Evolutionary conservation across 1,140 invertebrate genomes (phyloP).

Genomic region (Philaenus spumarius): DNA sequence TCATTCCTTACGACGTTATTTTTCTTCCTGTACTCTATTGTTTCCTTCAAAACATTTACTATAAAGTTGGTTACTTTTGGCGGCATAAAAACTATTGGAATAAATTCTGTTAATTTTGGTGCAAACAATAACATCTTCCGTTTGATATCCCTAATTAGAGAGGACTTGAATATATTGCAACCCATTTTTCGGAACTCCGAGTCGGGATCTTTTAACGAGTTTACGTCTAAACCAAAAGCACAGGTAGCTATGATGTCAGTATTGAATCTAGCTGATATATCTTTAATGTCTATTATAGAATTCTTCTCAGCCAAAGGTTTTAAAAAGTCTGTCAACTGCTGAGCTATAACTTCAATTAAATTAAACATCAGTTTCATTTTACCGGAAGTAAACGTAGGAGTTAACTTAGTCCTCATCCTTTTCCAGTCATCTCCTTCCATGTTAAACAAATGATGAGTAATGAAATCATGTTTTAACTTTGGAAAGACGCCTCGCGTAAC

Average conservation of each 20-base stretch:
- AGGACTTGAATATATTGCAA: constrained; percentile 24
- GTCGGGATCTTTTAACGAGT: constrained; percentile 44
- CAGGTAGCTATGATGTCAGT: too few relatives aligned
- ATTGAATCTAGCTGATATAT: constrained; percentile 43
- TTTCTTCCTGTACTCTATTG: constrained; percentile 39
- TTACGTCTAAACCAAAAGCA: constrained; percentile 50
- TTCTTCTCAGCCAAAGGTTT: constrained; percentile 35
- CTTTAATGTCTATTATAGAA: constrained; percentile 42
- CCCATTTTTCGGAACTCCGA: constrained; percentile 40
- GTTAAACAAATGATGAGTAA: constrained; percentile 44
- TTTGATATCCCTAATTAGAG: background rate
- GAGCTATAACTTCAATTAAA: constrained; percentile 18
- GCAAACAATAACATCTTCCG: background rate
- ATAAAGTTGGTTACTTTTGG: constrained; percentile 32
- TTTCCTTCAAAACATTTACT: constrained; percentile 29
- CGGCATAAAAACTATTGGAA: background rate
- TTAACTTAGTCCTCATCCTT: constrained; percentile 48
- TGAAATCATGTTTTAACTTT: constrained; percentile 42
- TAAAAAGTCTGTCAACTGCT: constrained; percentile 22
- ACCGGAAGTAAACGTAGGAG: too few relatives aligned
- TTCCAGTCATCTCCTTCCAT: constrained; percentile 49
- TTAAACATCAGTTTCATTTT: constrained; percentile 44
- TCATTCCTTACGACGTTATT: constrained; percentile 42
- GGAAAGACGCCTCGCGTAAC: constrained; percentile 41
- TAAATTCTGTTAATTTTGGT: background rate